Conservation (phyloP, 1,140 invertebrate species). For the Drosophila serrata region DNA sequence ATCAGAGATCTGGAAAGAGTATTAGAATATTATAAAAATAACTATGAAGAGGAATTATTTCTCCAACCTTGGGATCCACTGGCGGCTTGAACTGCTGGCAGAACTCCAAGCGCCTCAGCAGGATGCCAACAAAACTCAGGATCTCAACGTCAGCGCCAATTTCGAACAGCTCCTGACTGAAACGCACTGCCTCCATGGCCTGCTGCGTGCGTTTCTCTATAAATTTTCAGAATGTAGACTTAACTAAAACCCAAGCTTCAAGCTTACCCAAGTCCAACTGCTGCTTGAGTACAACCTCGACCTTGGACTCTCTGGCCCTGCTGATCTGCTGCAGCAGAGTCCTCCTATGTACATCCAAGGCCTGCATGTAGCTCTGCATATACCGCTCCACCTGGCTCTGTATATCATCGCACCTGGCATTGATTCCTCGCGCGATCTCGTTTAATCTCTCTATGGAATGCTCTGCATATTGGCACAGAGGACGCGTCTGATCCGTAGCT, state of each 20-base stretch:
- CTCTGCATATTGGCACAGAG: conserved; percentile 78
- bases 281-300: conserved; percentile 85
- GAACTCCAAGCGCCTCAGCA: conserved; percentile 88
- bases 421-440: conserved; percentile 86
- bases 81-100: conserved; percentile 86
- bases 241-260: background rate
- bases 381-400: conserved; percentile 88
- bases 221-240: background rate
- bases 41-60: background rate
- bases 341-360: conserved; percentile 88
- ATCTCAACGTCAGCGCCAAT: conserved; percentile 90
- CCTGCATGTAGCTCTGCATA: conserved; percentile 87
- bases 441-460: conserved; percentile 73
- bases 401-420: conserved; percentile 86
- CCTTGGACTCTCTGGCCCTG: conserved; percentile 86
- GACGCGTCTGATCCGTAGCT: conserved; percentile 75
- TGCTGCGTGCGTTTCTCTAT: conserved; percentile 82
- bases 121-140: conserved; percentile 88
- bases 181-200: conserved; percentile 86
- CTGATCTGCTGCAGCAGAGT: conserved; percentile 86
- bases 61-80: conserved; percentile 80
- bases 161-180: conserved; percentile 88
- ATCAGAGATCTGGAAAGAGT: conserved; percentile 81
- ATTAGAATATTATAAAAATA: background rate
- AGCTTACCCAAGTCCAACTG: conserved; percentile 86